These are phyloP conservation scores for Piprites chloris DNA, from an alignment of 2,113 vertebrate species.

Conservation along the genomic window DNA sequence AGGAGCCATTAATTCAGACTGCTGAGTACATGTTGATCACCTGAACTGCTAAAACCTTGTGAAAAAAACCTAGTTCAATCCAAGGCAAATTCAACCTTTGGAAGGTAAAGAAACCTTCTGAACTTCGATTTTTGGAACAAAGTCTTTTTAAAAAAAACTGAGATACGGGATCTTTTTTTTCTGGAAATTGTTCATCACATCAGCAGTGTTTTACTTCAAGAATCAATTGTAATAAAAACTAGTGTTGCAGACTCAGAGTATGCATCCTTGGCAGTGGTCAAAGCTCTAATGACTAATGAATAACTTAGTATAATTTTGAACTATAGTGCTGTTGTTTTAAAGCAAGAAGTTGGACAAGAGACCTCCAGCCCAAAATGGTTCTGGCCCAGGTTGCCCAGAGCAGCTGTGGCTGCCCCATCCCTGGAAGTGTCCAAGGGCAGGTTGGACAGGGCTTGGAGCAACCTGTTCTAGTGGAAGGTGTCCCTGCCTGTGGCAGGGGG, in stretches of 20 bases:
- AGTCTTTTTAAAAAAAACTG: background rate
- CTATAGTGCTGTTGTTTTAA: background rate
- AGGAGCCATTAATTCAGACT: background rate
- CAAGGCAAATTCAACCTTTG: background rate
- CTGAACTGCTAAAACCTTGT: background rate
- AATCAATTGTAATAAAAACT: background rate
- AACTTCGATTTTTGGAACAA: background rate
- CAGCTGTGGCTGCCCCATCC: background rate
- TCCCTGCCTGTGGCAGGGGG: background rate
- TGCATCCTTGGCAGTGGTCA: background rate
- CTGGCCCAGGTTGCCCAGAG: background rate
- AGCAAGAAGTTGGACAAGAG: background rate
- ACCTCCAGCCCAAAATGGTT: background rate
- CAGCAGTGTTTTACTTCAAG: background rate
- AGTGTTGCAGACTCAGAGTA: background rate
- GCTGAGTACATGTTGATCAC: background rate
- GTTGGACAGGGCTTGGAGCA: background rate
- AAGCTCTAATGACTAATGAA: background rate
- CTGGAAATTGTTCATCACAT: background rate
- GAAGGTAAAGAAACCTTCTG: background rate
- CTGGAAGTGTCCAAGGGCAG: background rate
- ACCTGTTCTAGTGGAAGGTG: background rate
- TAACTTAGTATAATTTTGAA: background rate
- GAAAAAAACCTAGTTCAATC: background rate
- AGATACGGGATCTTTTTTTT: background rate